phyloP scores from a whole-genome alignment of 2,888 invertebrate species.

The Andrena fulva region DNA sequence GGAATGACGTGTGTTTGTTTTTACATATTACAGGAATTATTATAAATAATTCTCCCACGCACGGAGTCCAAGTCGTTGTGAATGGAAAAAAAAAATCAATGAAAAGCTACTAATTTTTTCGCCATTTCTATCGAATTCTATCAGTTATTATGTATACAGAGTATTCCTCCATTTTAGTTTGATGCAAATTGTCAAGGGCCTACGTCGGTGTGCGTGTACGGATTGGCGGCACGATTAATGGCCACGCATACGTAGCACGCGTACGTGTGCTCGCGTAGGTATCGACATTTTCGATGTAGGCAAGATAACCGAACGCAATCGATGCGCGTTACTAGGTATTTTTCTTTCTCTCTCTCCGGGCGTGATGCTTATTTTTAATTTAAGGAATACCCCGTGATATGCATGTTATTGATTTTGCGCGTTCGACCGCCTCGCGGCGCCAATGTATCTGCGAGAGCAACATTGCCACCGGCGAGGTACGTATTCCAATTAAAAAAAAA shows the following conservation, averaged over 20 bases:
- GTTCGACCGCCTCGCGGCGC: not conserved
- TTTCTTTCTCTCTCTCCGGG: not conserved
- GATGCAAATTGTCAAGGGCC: conserved; percentile 36
- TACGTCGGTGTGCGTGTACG: conserved; percentile 20
- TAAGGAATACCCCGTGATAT: conserved; percentile 3
- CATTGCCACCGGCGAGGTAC: not conserved
- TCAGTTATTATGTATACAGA: not conserved
- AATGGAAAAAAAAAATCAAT: not conserved
- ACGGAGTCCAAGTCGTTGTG: not conserved
- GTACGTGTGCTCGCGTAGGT: conserved; percentile 1
- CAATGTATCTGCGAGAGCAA: not conserved
- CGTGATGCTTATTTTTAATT: conserved; percentile 34
- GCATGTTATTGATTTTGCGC: conserved; percentile 40
- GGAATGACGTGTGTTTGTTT: conserved; percentile 7
- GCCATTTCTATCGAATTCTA: not conserved
- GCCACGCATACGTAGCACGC: not conserved
- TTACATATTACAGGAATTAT: not conserved
- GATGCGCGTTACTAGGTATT: conserved; percentile 15
- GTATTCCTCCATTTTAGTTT: conserved; percentile 41
- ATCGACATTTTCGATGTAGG: conserved; percentile 43
- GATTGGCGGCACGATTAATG: conserved; percentile 52
- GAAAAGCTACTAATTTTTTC: not conserved
- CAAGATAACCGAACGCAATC: conserved; percentile 45
- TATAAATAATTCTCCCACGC: not conserved
- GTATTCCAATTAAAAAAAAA: conserved; percentile 27